These are phyloP conservation scores for Ligdia adustata DNA, from an alignment of 2,888 invertebrate species.

Conservation along the genomic window DNA sequence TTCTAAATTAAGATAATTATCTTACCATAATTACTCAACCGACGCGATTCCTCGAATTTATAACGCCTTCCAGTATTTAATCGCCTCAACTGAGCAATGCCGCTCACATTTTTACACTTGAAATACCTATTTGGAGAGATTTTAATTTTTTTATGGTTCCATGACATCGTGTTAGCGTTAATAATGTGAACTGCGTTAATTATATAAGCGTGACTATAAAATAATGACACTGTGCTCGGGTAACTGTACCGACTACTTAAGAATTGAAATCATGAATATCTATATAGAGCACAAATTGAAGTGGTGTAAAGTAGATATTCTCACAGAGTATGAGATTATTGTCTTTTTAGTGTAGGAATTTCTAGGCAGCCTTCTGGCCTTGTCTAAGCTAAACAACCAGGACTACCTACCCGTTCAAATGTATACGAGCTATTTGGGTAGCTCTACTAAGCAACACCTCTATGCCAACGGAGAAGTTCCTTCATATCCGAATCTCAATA, in stretches of 20 bases:
- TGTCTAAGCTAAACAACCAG: too few relatives aligned
- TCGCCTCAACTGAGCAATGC: constrained; percentile 44
- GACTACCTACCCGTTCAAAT: too few relatives aligned
- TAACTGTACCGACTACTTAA: constrained; percentile 1
- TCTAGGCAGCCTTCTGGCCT: too few relatives aligned
- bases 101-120: constrained; percentile 37
- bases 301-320: too few relatives aligned
- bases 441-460: too few relatives aligned
- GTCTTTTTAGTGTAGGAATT: too few relatives aligned
- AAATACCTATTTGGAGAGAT: constrained; percentile 40
- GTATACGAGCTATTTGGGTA: too few relatives aligned
- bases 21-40: constrained; percentile 36
- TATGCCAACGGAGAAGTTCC: too few relatives aligned
- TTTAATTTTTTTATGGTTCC: constrained; percentile 34
- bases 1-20: constrained; percentile 37
- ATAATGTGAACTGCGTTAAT: constrained; percentile 43
- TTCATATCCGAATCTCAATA: too few relatives aligned
- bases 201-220: constrained; percentile 40
- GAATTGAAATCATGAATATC: neutral
- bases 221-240: constrained; percentile 6
- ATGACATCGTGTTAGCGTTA: constrained; percentile 36
- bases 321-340: too few relatives aligned
- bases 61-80: constrained; percentile 38
- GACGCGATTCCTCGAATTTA: constrained; percentile 45
- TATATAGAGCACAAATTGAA: too few relatives aligned